Conservation (phyloP, 1,140 invertebrate species). For the Dysdera silvatica region DNA sequence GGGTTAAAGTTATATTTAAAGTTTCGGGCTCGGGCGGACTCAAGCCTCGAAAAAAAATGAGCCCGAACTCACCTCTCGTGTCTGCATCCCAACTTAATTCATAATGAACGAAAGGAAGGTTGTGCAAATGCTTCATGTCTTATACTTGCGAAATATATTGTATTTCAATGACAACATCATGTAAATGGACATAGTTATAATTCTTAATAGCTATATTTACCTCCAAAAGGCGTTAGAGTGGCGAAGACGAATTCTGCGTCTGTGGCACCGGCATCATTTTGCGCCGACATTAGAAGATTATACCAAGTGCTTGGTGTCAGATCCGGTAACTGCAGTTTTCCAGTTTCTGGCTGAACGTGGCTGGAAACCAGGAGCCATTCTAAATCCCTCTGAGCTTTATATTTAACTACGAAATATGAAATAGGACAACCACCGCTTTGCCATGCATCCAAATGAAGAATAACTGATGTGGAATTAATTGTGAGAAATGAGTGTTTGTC, state of each 20-base stretch:
- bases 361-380: conserved; percentile 92
- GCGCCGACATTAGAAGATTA: conserved; percentile 72
- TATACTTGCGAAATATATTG: too few species aligned
- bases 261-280: conserved; percentile 85
- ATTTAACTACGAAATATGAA: conserved; percentile 89
- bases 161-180: too few species aligned
- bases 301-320: conserved; percentile 81
- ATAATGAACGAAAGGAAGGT: too few species aligned
- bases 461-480: conserved; percentile 82
- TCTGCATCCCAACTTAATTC: too few species aligned
- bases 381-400: conserved; percentile 57
- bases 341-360: conserved; percentile 64
- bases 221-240: conserved; percentile 53
- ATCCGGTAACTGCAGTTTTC: conserved; percentile 48
- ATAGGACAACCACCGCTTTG: conserved; percentile 91
- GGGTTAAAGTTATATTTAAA: too few species aligned
- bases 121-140: too few species aligned
- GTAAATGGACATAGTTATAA: too few species aligned
- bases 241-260: conserved; percentile 71
- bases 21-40: too few species aligned
- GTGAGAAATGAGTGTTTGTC: conserved; percentile 53
- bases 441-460: conserved; percentile 84
- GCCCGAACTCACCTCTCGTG: too few species aligned
- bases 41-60: too few species aligned
- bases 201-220: too few species aligned